Evolutionary conservation across 2,113 vertebrate species (phyloP).

Genomic region (Motacilla tschutschensis): DNA sequence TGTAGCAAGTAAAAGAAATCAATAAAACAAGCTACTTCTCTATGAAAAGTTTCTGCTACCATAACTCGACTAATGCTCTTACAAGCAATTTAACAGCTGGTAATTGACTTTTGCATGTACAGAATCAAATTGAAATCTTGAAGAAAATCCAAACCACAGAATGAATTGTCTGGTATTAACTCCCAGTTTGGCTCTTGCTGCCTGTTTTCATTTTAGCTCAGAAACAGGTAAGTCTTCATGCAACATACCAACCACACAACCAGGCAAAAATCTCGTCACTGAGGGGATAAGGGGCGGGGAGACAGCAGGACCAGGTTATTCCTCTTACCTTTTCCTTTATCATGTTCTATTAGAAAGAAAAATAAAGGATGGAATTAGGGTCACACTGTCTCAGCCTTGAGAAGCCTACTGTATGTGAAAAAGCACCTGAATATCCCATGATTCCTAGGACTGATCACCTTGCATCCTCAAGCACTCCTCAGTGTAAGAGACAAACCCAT

Average conservation of each 20-base stretch:
- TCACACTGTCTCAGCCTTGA: background rate
- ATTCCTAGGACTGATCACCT: background rate
- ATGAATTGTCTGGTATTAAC: background rate
- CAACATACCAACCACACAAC: background rate
- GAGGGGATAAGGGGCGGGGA: too few relatives aligned
- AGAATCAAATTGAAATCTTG: background rate
- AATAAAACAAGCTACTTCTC: background rate
- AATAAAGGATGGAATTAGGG: background rate
- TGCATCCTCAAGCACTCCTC: background rate
- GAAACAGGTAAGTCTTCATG: background rate
- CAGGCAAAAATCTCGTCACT: background rate
- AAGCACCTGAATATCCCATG: background rate
- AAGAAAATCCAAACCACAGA: conserved; percentile 6
- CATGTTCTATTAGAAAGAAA: background rate
- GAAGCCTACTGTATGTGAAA: background rate
- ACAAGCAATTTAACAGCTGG: background rate
- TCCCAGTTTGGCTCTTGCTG: background rate
- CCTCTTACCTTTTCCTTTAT: background rate
- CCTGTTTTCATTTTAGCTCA: background rate
- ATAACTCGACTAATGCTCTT: background rate
- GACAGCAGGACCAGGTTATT: background rate
- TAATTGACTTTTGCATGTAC: background rate
- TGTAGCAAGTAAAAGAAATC: background rate
- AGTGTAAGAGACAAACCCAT: background rate
- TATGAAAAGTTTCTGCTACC: background rate